Evolutionary conservation across 2,113 vertebrate genomes (phyloP), one percentile per base, ranked within the genome.

Genomic region (Coturnix japonica): DNA sequence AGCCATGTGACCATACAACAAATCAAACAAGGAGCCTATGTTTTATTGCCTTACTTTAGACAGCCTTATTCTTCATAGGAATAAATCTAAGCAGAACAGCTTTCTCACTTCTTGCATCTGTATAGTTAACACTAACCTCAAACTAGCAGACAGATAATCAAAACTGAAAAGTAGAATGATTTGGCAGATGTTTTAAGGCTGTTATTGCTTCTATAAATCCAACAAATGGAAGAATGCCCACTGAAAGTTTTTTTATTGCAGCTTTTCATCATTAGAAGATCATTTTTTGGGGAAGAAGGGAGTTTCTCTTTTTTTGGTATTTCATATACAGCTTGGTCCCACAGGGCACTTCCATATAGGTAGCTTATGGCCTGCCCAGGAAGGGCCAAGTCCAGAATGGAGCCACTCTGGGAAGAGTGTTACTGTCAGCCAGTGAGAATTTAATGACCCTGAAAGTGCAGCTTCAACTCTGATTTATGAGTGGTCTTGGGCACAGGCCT

Each of bases 21-120:
- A 91, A 66, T 93, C 95, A 96, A 96, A 94, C 93, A 88, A 61
- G 78, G 89, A 96, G 67, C 81, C 84, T 94, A 72, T 46, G 25
- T 91, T 96, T 97, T 96, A 97, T 88, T 93, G 85, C 94, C 80
- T 93, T 85, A 64, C 89, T 96, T 95, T 90, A 96, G 94, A 94
- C 94, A 95, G 94, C 82, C 81, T 20, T 1, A 65, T 91, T 93
- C 81, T 92, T 94, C 93, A 94, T 95, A 94, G 86, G 81, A 88
- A 75, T 95, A 96, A 95, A 94, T 97, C 90, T 93, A 76, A 90
- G 56, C 63, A 84, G 81, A 96, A 95, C 80, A 64, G n/a, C 82
- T 95, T 95, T 96, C 74, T 87, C 84, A 81, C 92, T 90, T 96
- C 81, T 95, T 95, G 89, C 79, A 87, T 97, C 84, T 96, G 47